Evolutionary conservation across 2,797 vertebrate genomes (phyloP), one percentile per base, ranked within the genome.

Genomic region (Falco berigora): DNA sequence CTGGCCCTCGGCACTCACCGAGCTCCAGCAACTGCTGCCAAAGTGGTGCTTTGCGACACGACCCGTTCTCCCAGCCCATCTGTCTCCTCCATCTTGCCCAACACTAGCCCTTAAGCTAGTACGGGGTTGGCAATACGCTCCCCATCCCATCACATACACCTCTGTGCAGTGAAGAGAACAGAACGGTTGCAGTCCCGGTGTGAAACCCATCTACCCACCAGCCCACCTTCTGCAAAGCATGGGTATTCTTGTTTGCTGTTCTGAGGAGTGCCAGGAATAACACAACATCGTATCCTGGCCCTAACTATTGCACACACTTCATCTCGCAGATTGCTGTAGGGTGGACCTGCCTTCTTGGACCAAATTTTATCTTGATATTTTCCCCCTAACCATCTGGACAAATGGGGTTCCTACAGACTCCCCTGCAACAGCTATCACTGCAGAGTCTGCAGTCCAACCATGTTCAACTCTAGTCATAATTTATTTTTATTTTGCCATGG

Each of bases 71-170:
- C 63, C 74, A 87, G 80, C 61, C 96, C 90, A 62, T 95, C 74
- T 83, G 92, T n/a, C 77, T 53, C 63, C 50, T 56, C 53, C 42
- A 10, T 24, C 49, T 61, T 49, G 77, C 59, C n/a, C 21, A 16
- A 3, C 2, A 2, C 58, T 49, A 12, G 62, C 73, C 67, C 30
- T 38, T 32, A 12, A 27, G 44, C 36, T 25, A 18, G 56, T 27
- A 21, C 0, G 0, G 10, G 0, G 0, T 3, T 81, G 74, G 64
- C 86, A 64, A 24, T 20, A 6, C 9, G 1, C 30, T 84, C 59
- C n/a, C 17, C 4, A 3, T 36, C 73, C 76, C 55, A 32, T 20
- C 69, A 47, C 18, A 47, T 32, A 44, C 83, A 71, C 74, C 67
- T 79, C 94, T 80, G 68, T 71, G 81, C 56, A 38, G 56, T 59